phyloP scores from a whole-genome alignment of 2,888 invertebrate species.

The Dicyrtomina minuta region DNA sequence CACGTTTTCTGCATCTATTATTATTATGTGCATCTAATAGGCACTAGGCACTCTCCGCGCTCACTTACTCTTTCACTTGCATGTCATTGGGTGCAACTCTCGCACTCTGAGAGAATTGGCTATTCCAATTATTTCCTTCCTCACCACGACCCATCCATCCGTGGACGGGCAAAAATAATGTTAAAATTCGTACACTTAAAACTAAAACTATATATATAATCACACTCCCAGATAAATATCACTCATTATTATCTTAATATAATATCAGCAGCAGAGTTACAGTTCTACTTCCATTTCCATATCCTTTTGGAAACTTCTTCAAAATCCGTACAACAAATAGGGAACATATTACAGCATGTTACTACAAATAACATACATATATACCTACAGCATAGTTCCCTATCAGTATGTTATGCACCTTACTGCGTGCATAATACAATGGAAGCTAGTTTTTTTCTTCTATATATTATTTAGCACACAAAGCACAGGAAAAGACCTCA shows the following conservation, averaged over 20 bases:
- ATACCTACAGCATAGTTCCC: no score
- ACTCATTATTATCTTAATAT: neutral
- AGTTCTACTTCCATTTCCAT: neutral
- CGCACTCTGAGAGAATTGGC: neutral
- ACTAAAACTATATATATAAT: neutral
- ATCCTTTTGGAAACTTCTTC: no score
- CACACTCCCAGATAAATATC: neutral
- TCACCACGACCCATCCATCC: constrained; percentile 20
- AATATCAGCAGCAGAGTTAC: neutral
- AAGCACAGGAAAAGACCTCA: no score
- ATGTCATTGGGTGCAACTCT: constrained; percentile 7
- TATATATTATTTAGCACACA: no score
- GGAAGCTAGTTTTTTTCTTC: no score
- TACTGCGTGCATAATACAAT: no score
- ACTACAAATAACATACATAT: no score
- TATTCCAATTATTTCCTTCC: constrained; percentile 7
- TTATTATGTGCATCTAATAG: no score
- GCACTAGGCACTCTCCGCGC: no score
- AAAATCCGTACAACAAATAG: no score
- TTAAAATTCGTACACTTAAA: neutral
- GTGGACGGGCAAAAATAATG: constrained; percentile 22
- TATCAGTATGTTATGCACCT: no score
- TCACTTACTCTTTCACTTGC: neutral
- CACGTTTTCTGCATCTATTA: neutral
- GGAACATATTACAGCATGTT: neutral